Percentiles rank a stretch among this genome's conserved stretches.
Conservation (phyloP, 2,888 invertebrate genomes). For the Heliconius hortense region DNA sequence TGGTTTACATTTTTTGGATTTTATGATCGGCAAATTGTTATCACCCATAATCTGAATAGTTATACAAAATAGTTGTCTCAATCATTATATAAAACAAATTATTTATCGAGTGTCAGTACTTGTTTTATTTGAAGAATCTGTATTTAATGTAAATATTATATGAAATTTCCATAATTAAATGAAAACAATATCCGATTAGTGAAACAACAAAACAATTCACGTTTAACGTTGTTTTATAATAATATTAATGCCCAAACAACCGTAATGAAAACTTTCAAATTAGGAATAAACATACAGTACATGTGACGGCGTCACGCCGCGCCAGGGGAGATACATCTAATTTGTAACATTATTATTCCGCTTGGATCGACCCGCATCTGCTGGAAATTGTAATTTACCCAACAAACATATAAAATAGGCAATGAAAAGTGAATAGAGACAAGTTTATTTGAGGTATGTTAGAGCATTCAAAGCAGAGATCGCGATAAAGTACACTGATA, state of each 20-base stretch:
- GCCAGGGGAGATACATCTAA: not conserved
- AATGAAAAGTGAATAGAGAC: constrained; percentile 5
- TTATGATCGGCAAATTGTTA: not conserved
- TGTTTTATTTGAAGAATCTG: too few species aligned
- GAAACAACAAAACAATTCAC: not conserved
- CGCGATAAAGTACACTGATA: constrained; percentile 22
- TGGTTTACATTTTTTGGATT: not conserved
- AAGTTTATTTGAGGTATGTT: constrained; percentile 4
- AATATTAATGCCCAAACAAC: not conserved
- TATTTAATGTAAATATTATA: too few species aligned
- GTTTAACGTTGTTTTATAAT: not conserved
- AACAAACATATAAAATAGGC: not conserved
- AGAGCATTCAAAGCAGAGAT: constrained; percentile 17
- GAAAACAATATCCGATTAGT: not conserved
- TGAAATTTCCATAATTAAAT: not conserved
- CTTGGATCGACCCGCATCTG: constrained; percentile 12
- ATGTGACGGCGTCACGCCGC: not conserved
- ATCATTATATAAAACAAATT: not conserved
- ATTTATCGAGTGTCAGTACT: not conserved
- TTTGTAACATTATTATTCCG: constrained; percentile 22
- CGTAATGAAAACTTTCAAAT: constrained; percentile 3
- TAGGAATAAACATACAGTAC: not conserved
- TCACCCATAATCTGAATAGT: not conserved
- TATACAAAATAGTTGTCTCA: not conserved
- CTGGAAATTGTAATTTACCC: not conserved